Percentiles rank a stretch among this genome's conserved stretches.
phyloP scores from a whole-genome alignment of 2,888 invertebrate species.

The Napeogenes sylphis region DNA sequence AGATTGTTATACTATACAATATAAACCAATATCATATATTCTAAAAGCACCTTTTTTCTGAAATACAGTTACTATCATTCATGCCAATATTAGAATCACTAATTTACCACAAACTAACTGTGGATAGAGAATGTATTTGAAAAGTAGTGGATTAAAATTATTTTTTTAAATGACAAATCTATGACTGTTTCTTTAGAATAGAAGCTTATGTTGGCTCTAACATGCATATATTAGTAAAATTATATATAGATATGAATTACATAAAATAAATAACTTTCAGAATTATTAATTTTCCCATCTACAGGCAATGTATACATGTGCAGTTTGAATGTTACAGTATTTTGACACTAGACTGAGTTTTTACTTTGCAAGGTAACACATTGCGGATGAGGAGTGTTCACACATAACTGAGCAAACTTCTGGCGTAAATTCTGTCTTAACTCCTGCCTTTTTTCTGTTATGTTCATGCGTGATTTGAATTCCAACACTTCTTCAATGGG shows the following conservation, averaged over 20 bases:
- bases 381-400: conserved; percentile 62
- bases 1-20: conserved; percentile 15
- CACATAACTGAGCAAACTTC: conserved; percentile 89
- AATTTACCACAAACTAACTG: conserved; percentile 18
- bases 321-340: conserved; percentile 40
- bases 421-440: conserved; percentile 88
- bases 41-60: conserved; percentile 43
- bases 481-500: conserved; percentile 92
- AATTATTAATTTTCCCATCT: conserved; percentile 4
- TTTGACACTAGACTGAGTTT: conserved; percentile 41
- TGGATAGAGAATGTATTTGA: conserved; percentile 1
- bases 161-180: conserved; percentile 7
- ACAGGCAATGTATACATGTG: conserved; percentile 25
- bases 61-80: background rate
- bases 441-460: conserved; percentile 88
- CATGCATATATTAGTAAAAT: conserved; percentile 11
- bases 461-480: conserved; percentile 88
- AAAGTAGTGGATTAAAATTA: background rate
- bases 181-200: background rate
- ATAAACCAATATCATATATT: conserved; percentile 28
- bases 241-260: conserved; percentile 6
- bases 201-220: conserved; percentile 15
- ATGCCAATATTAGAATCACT: conserved; percentile 11
- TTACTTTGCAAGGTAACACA: conserved; percentile 40
- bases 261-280: conserved; percentile 16